Evolutionary conservation across 2,113 vertebrate genomes (phyloP), one percentile per base, ranked within the genome.

Genomic region (Cisticola juncidis): DNA sequence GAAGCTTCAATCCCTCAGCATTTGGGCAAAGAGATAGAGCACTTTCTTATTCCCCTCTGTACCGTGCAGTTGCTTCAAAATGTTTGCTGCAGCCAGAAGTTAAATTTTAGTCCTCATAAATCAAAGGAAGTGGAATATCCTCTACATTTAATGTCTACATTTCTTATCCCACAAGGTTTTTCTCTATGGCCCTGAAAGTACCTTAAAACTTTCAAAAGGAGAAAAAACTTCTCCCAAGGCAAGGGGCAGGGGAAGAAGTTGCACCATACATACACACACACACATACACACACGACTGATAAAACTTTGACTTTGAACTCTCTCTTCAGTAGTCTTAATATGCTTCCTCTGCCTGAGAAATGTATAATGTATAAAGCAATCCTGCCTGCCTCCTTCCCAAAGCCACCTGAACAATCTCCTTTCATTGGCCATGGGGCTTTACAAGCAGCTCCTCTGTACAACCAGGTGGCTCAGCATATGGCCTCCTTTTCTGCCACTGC

Each of bases 341-440:
- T 47, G 57, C 80, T 90, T 94, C 82, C 82, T 92, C 72, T 92
- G 85, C 86, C 79, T 69, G 76, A 95, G 80, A 92, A 96, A 87
- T 54, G 26, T 69, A 92, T 94, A 81, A 94, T 81, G 81, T 28
- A 50, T 90, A 94, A 94, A 81, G 85, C 86, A 88, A 90, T 96
- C 82, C 94, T 90, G 85, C 35, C 68, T 83, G 93, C 90, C 80
- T 96, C 72, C 72, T 78, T 48, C 85, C 84, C 80, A 94, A 96
- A 97, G 95, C 95, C 94, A 97, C 95, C 94, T 97, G 94, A 97
- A 96, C 90, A 96, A 97, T 96, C 96, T 88, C 77, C 90, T 97
- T 97, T 92, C 94, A 93, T 93, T 97, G 95, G 96, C 95, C 95
- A 96, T 60, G 92, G 93, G 73, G 82, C 95, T 94, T 96, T 96